These are phyloP conservation scores for Phalacrocorax aristotelis DNA, from an alignment of 2,113 vertebrate species.

Conservation along the genomic window DNA sequence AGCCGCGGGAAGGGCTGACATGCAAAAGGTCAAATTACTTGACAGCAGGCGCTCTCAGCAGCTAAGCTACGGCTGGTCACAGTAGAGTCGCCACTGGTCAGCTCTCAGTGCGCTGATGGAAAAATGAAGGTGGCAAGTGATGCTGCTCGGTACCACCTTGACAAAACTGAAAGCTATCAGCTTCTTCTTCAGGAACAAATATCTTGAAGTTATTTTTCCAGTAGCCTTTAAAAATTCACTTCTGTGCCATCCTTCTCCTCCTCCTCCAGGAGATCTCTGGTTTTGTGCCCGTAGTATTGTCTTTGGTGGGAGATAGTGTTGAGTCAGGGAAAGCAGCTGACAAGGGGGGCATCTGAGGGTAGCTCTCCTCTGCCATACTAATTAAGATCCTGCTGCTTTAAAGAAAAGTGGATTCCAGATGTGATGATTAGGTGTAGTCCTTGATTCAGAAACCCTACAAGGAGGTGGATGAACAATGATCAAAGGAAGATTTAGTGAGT, in stretches of 20 bases:
- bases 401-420: background rate
- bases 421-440: background rate
- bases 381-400: background rate
- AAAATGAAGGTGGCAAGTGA: background rate
- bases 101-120: background rate
- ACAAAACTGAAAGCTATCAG: background rate
- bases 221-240: background rate
- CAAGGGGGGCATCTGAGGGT: background rate
- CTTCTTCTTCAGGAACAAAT: background rate
- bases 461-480: background rate
- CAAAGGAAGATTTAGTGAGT: background rate
- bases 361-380: background rate
- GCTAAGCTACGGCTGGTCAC: background rate
- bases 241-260: background rate
- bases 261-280: background rate
- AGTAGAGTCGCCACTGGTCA: background rate
- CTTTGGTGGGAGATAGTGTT: background rate
- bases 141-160: background rate
- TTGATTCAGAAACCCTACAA: background rate
- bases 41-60: background rate
- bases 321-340: background rate
- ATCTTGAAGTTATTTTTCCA: background rate
- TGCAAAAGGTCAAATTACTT: background rate
- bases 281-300: background rate
- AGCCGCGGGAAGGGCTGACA: background rate